Conservation (phyloP, 1,140 invertebrate species). For the Tetramorium simillimum region DNA sequence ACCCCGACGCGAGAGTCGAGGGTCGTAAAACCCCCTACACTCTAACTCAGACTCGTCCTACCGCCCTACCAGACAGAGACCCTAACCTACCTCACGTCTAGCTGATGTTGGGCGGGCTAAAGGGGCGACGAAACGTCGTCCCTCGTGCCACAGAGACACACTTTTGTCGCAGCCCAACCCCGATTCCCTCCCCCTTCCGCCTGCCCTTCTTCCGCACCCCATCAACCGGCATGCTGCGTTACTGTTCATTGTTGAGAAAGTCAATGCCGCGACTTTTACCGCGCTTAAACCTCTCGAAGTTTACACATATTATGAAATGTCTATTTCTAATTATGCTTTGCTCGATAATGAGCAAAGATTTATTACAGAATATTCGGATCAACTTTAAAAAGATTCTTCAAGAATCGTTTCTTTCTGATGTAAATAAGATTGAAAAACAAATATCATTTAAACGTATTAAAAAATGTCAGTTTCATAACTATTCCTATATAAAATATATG, state of each 20-base stretch:
- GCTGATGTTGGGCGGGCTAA: constrained; percentile 66
- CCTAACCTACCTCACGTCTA: constrained; percentile 76
- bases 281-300: neutral
- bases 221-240: constrained; percentile 1
- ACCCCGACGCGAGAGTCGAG: constrained; percentile 71
- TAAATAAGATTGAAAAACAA: neutral
- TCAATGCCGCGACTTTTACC: constrained; percentile 37
- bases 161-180: constrained; percentile 69
- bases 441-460: neutral
- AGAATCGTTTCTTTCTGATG: neutral
- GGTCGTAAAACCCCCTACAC: constrained; percentile 78
- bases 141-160: constrained; percentile 81
- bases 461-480: neutral
- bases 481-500: no score
- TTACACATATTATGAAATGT: neutral
- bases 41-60: constrained; percentile 67
- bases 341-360: neutral
- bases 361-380: neutral
- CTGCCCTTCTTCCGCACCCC: neutral
- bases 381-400: neutral
- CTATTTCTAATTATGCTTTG: neutral
- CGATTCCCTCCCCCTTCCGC: neutral
- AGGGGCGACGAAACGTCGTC: constrained; percentile 66
- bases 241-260: constrained; percentile 32
- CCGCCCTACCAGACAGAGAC: constrained; percentile 71